phyloP scores from a whole-genome alignment of 2,113 vertebrate genomes.

The Amphiprion ocellaris region DNA sequence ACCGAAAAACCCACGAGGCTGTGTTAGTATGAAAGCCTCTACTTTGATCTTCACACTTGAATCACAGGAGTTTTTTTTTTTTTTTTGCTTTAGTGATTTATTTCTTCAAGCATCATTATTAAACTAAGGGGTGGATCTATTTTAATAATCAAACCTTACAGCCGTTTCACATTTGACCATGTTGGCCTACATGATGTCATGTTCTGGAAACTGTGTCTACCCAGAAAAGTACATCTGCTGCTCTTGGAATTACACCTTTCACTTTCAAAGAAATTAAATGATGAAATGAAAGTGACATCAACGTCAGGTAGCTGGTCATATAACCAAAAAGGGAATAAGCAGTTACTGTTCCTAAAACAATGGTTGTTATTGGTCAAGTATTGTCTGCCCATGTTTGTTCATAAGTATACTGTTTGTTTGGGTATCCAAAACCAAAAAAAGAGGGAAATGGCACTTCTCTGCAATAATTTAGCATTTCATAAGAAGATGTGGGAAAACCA shows the following conservation, averaged over 20 bases:
- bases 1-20: not conserved
- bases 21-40: not conserved
- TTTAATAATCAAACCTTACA: not conserved
- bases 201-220: not conserved
- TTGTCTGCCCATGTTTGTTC: not conserved
- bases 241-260: not conserved
- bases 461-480: conserved; percentile 51
- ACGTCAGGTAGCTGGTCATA: not conserved
- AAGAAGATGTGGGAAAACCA: conserved; percentile 60
- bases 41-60: too few species aligned
- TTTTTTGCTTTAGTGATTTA: not conserved
- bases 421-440: conserved; percentile 28
- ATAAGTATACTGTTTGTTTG: not conserved
- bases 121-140: not conserved
- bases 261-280: conserved; percentile 34
- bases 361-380: not conserved
- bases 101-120: not conserved
- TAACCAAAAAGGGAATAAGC: conserved; percentile 17
- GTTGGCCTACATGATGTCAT: not conserved
- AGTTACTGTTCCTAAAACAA: conserved; percentile 16
- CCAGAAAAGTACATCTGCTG: not conserved
- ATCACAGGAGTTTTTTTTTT: not conserved
- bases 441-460: conserved; percentile 67
- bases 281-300: conserved; percentile 51
- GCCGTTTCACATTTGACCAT: not conserved